Percentiles rank a stretch among this genome's conserved stretches.
phyloP scores from a whole-genome alignment of 2,888 invertebrate genomes.

The Siphlonurus alternatus region DNA sequence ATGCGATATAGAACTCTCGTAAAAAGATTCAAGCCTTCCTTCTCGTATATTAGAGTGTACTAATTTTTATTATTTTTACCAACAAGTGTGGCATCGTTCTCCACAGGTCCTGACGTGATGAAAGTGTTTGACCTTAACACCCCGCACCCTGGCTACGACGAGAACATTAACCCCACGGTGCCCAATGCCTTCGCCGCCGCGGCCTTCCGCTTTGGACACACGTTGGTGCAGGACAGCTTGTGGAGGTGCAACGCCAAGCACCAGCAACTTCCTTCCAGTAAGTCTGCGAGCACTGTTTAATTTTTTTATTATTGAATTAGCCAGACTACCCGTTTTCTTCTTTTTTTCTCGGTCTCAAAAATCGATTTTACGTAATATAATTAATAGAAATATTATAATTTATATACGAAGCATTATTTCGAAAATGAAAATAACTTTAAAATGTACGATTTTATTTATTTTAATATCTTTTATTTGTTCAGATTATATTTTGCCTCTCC shows the following conservation, averaged over 20 bases:
- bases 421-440: too few relatives aligned
- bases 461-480: too few relatives aligned
- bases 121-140: conserved; percentile 48
- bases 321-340: conserved; percentile 2
- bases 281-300: conserved; percentile 22
- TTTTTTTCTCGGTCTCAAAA: too few relatives aligned
- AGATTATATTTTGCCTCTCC: too few relatives aligned
- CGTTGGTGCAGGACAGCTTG: conserved; percentile 63
- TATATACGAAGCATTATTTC: too few relatives aligned
- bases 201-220: conserved; percentile 75
- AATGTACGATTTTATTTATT: too few relatives aligned
- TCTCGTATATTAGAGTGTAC: too few relatives aligned
- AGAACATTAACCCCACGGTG: conserved; percentile 50
- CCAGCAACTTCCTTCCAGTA: conserved; percentile 39
- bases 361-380: too few relatives aligned
- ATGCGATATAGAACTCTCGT: too few relatives aligned
- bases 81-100: too few relatives aligned
- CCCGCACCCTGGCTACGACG: conserved; percentile 52
- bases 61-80: conserved; percentile 10
- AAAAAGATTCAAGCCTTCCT: too few relatives aligned
- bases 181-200: conserved; percentile 67
- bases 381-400: too few relatives aligned
- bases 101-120: conserved; percentile 53
- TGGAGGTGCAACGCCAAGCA: conserved; percentile 45
- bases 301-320: neutral